Conservation (phyloP, 2,797 vertebrate genomes). For the Mus caroli region DNA sequence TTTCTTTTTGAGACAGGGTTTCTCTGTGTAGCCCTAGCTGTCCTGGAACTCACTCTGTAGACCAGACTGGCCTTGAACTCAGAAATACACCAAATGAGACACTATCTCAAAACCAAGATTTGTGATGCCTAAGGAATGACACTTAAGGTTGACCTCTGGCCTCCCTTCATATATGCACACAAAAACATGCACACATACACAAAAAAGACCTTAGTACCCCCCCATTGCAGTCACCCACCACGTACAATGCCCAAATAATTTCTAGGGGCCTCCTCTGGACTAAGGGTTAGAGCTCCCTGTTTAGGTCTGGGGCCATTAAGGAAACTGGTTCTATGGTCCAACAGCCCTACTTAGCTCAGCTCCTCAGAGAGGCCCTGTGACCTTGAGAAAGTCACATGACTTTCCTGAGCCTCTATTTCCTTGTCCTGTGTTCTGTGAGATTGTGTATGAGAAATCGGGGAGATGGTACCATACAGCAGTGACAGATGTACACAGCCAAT, state of each 20-base stretch:
- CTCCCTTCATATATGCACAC: not conserved
- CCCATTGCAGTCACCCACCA: not conserved
- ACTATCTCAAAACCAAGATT: not conserved
- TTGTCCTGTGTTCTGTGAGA: not conserved
- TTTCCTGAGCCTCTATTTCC: slow-evolving; percentile 1
- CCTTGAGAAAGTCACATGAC: not conserved
- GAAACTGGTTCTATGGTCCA: not conserved
- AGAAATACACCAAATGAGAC: too few relatives aligned
- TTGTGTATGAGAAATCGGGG: not conserved
- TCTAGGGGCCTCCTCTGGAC: not conserved
- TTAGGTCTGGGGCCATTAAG: not conserved
- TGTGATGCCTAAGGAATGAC: not conserved
- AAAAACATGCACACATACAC: not conserved
- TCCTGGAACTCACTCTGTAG: too few relatives aligned
- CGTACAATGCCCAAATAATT: not conserved
- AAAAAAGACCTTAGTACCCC: not conserved
- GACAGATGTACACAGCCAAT: too few relatives aligned
- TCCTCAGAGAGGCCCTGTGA: not conserved
- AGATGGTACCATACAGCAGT: not conserved
- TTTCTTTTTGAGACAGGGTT: too few relatives aligned
- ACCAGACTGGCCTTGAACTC: too few relatives aligned
- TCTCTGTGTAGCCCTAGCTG: too few relatives aligned
- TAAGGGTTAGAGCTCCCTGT: not conserved
- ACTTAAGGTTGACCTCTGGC: not conserved
- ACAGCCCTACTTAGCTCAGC: not conserved